Evolutionary conservation across 1,140 invertebrate genomes (phyloP), one percentile per base, ranked within the genome.

Genomic region (Plectrocnemia conspersa): DNA sequence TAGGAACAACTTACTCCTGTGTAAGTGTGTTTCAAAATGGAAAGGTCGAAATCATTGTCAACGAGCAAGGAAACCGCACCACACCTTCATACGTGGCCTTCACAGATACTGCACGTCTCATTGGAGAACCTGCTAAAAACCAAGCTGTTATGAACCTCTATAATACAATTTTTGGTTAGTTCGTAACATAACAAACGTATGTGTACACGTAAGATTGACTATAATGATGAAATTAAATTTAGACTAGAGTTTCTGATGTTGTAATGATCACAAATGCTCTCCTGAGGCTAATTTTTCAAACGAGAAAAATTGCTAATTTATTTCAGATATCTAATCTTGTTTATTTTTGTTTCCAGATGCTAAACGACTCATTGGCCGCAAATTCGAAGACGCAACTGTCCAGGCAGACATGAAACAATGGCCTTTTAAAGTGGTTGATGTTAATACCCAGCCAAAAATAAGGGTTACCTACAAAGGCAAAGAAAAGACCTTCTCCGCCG

Each of bases 41-140:
- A 66, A 96, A 95, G 75, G 93, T 97, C 44, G 93, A 97, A 79
- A 97, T 97, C 67, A 96, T 97, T 73, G 93, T 93, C 63, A 97
- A 97, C 69, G 93, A 97, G 74, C 93, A 98, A 73, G 94, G 93
- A 68, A 98, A 98, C 78, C 80, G 94, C 66, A 98, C 94, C 25
- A 98, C 95, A 52, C 95, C 95, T 45, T 93, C 89, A 53, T 97
- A 97, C 81, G 94, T 98, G 36, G 93, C 93, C 54, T 97, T 98
- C 79, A 97, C 91, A 44, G 94, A 98, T 66, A 93, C 89, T 4
- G 94, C 97, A 73, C 87, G 95, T 74, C 84, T 97, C 60, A 95
- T 97, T 71, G 94, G 94, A 53, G 94, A 97, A 81, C 92, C 93
- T 55, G 94, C 94, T 63, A 97, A 97, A 73, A 97, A 97, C 71